phyloP scores from a whole-genome alignment of 2,113 vertebrate species.

The Rhombomys opimus region DNA sequence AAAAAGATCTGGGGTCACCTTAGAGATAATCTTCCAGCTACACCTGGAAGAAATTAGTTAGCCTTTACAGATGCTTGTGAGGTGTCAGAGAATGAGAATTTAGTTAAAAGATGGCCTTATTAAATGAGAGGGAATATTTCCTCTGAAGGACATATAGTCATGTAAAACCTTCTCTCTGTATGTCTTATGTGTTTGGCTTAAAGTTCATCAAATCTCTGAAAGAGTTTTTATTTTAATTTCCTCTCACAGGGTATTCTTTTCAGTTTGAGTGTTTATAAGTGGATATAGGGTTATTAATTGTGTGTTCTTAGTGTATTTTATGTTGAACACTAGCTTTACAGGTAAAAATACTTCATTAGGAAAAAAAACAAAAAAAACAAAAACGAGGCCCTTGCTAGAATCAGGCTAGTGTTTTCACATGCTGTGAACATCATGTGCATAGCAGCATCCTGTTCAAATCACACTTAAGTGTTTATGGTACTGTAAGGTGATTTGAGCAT shows the following conservation, averaged over 20 bases:
- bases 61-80: not conserved
- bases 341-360: not conserved
- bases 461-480: not conserved
- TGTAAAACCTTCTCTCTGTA: not conserved
- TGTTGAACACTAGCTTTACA: not conserved
- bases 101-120: not conserved
- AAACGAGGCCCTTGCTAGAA: not conserved
- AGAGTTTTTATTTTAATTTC: constrained; percentile 1
- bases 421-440: not conserved
- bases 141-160: not conserved
- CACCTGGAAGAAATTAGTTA: not conserved
- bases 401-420: not conserved
- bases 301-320: not conserved
- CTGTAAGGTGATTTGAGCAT: not conserved
- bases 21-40: not conserved
- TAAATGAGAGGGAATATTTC: not conserved
- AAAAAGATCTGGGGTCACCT: not conserved
- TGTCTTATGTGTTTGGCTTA: not conserved
- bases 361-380: not conserved
- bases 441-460: not conserved
- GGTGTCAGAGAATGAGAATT: not conserved
- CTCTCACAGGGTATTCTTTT: not conserved
- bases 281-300: not conserved
- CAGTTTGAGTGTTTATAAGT: constrained; percentile 10
- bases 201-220: constrained; percentile 5